Evolutionary conservation across 2,797 vertebrate genomes (phyloP).

Genomic region (Morus bassanus): DNA sequence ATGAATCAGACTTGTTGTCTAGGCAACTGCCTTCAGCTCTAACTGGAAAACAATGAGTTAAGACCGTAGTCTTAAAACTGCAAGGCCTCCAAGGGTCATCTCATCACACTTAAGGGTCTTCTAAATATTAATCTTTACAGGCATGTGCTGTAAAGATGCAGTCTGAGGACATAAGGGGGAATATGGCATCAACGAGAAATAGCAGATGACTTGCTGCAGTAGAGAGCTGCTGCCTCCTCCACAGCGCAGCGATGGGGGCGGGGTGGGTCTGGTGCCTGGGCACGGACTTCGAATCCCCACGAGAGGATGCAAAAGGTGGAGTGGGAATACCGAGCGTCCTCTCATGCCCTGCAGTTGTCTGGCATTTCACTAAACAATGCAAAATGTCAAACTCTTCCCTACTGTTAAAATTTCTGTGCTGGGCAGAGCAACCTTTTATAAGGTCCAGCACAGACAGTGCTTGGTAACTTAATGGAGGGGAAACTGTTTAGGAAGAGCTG

Average conservation of each 20-base stretch:
- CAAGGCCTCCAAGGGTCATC: not conserved
- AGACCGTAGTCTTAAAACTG: not conserved
- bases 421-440: not conserved
- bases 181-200: not conserved
- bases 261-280: too few relatives aligned
- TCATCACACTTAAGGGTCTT: not conserved
- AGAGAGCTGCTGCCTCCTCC: not conserved
- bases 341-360: not conserved
- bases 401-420: not conserved
- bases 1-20: conserved; percentile 50
- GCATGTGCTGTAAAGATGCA: not conserved
- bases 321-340: not conserved
- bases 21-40: conserved; percentile 36
- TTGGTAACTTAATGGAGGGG: not conserved
- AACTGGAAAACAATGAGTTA: not conserved
- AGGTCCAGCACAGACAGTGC: not conserved
- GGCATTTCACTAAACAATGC: not conserved
- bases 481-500: not conserved
- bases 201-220: not conserved
- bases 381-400: not conserved
- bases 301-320: not conserved
- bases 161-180: not conserved
- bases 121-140: not conserved
- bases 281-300: accelerated
- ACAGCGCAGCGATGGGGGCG: not conserved